Conservation (phyloP, 1,140 invertebrate species). For the Philotrypesis tridentata region DNA sequence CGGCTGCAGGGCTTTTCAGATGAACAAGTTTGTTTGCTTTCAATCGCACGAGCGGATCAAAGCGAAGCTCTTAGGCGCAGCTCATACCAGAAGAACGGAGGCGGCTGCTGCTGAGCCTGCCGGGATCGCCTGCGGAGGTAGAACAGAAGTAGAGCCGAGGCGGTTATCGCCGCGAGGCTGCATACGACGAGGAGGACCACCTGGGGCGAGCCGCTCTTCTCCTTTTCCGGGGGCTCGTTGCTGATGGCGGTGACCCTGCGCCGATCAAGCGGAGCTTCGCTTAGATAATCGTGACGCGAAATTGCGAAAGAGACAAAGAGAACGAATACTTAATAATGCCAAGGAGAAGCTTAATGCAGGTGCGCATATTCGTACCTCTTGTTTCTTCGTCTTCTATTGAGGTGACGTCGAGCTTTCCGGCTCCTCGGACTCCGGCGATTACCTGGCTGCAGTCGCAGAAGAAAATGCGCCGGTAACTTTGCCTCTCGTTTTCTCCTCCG, state of each 20-base stretch:
- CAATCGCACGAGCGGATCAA: neutral
- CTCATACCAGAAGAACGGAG: slow-evolving; percentile 15
- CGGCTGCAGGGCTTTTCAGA: neutral
- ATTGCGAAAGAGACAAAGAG: too few relatives aligned
- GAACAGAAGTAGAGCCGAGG: neutral
- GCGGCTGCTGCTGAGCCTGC: neutral
- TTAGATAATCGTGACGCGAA: too few relatives aligned
- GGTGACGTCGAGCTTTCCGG: neutral
- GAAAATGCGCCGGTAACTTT: slow-evolving; percentile 9
- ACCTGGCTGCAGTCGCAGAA: neutral
- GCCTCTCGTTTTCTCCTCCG: neutral
- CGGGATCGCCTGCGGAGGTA: neutral
- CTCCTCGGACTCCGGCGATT: neutral
- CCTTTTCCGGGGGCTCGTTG: neutral
- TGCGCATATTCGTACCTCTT: too few relatives aligned
- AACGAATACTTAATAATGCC: too few relatives aligned
- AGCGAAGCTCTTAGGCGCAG: neutral
- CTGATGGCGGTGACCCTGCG: neutral
- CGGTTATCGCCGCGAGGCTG: neutral
- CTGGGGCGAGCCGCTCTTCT: neutral
- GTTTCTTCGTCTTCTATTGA: neutral
- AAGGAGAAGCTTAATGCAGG: too few relatives aligned
- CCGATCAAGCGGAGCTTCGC: too few relatives aligned
- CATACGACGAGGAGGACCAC: neutral
- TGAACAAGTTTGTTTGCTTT: neutral